Evolutionary conservation across 2,113 vertebrate species (phyloP), one percentile per base, ranked within the genome.

Genomic region (Plotosus lineatus): DNA sequence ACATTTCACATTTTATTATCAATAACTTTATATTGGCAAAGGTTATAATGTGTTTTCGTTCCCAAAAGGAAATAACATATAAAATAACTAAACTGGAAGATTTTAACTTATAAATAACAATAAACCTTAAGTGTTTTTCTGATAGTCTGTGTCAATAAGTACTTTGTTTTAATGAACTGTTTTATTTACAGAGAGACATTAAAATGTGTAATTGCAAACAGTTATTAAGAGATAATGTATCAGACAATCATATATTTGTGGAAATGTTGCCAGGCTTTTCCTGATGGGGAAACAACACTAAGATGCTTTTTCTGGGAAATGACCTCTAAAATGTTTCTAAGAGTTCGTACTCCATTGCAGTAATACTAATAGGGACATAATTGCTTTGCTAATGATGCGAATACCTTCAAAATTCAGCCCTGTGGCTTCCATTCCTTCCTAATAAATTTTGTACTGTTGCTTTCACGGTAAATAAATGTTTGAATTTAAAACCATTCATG

Each of bases 381-480:
- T 89, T 90, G 87, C 84, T 85, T 85, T 40, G 28, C 84, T 89
- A 89, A 88, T 89, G 81, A 86, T 53, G 85, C 78, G 79, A 82
- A 74, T 75, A 53, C 14, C 51, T 71, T 50, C 46, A 33, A 28
- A n/a, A 58, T 31, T 73, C n/a, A 65, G n/a, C 46, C 17, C 71
- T 11, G 53, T 33, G 31, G 76, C 58, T 65, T 17, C 40, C 40
- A 28, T 51, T 65, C 28, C 31, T 81, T 66, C 36, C 56, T 63
- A 61, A 55, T 56, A 44, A 4, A 42, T 1, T 46, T 10, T n/a
- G n/a, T n/a, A 3, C 51, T 42, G 36, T 66, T 51, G 42, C 17
- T 40, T 51, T 63, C 19, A 28, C 42, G 11, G 12, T n/a, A 42
- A 55, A 51, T 48, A 51, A 73, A 23, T n/a, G 21, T 40, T 66